Evolutionary conservation across 2,797 vertebrate genomes (phyloP), one percentile per base, ranked within the genome.

Genomic region (Aldrovandia affinis): DNA sequence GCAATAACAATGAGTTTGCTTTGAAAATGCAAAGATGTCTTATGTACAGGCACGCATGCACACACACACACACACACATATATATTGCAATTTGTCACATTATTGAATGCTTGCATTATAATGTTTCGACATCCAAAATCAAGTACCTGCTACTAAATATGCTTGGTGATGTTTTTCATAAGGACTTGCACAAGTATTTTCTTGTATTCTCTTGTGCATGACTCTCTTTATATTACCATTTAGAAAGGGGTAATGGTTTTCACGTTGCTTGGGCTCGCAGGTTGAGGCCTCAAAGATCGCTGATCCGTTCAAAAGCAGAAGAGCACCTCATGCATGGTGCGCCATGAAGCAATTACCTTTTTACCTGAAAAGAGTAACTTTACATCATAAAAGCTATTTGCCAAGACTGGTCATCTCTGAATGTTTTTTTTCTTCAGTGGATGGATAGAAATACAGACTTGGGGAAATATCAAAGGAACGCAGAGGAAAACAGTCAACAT

Each of bases 301-400:
- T 68, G 44, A 82, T 50, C 61, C 81, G 33, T 70, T 28, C 81
- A 68, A 68, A n/a, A 28, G 61, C 52, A 65, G 68, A 28, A 82
- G 81, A 44, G 68, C 81, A 68, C 68, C 61, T 68, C 81, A 82
- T 82, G 63, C 81, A 65, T 82, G 42, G 61, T 42, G 14, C 68
- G 44, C 15, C 81, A 82, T 63, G n/a, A 82, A 44, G 61, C 81
- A 82, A 82, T 65, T 82, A 65, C 81, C 81, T 28, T 68, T 82
- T 82, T 68, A n/a, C 44, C 73, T 77, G 12, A 57, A 57, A 57
- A 57, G 55, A 57, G 7, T 77, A 77, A 77, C 73, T 42, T 47
- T 47, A 77, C 39, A 47, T 77, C 73, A 77, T 77, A 47, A 77
- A 7, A 42, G 39, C 36, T 18, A 39, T 42, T 22, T 42, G 68